phyloP scores from a whole-genome alignment of 1,140 invertebrate genomes.

The Ips typographus region DNA sequence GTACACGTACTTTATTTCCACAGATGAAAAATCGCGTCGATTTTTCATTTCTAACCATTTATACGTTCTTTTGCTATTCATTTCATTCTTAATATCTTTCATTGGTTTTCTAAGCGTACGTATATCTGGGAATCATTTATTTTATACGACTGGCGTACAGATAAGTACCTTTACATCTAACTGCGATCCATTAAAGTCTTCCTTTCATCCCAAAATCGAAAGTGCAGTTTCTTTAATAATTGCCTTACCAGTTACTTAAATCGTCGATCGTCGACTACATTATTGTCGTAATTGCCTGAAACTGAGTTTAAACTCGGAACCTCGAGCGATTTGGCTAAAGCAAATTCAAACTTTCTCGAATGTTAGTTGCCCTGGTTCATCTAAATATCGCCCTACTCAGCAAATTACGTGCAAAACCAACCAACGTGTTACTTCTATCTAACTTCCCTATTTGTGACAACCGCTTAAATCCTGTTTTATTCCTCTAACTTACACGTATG shows the following conservation, averaged over 20 bases:
- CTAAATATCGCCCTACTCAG: constrained; percentile 1
- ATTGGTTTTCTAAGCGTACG: constrained; percentile 23
- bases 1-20: constrained; percentile 30
- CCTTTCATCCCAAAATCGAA: too few relatives aligned
- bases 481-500: not conserved
- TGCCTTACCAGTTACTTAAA: too few relatives aligned
- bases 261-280: too few relatives aligned
- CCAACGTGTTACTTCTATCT: not conserved
- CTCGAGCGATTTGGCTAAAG: not conserved
- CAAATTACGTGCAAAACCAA: constrained; percentile 10
- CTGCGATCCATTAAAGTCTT: too few relatives aligned
- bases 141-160: constrained; percentile 10
- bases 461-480: constrained; percentile 13
- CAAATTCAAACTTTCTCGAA: constrained; percentile 9
- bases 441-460: constrained; percentile 9
- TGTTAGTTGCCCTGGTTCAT: constrained; percentile 6
- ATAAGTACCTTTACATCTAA: constrained; percentile 10
- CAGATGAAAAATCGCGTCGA: constrained; percentile 40
- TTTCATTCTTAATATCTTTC: constrained; percentile 36
- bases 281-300: constrained; percentile 2
- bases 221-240: too few relatives aligned
- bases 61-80: constrained; percentile 43
- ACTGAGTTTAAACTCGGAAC: constrained; percentile 1
- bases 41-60: constrained; percentile 42
- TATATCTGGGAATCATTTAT: constrained; percentile 28